Base-by-base conservation (phyloP, 2,113 vertebrate genomes). In the Etheostoma cragini region DNA sequence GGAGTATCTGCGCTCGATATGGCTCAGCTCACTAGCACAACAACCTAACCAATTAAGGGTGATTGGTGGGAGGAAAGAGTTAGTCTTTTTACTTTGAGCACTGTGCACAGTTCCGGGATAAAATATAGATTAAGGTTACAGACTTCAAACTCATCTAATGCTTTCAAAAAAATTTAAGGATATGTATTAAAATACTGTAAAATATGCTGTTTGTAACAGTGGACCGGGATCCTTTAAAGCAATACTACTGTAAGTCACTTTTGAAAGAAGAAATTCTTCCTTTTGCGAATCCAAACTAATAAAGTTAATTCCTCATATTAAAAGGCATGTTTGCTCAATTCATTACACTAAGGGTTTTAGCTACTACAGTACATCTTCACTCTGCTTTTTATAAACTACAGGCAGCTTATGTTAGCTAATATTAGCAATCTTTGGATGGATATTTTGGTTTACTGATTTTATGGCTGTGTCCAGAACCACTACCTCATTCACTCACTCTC, bases 91-190 rank as follows among this genome's bases (percentile, higher is more conserved):
- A 58, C n/a, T 50, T 4, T 15, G 16, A 73, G 12, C 45, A 30
- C 46, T 67, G 17, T 42, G 45, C 19, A 52, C 5, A 53, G 54
- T 73, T 69, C 15, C 49, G 81, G 26, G 47, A 58, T 73, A 26
- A 56, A 21, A 16, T 21, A 70, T 30, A 17, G 1, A 56, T 19
- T 17, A 4, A 62, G 38, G 60, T 35, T 11, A 14, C 13, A 57
- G 62, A 56, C 62, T 42, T 35, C 0, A 22, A 38, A 68, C 19
- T 22, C 22, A 16, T 35, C 7, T 35, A 35, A 35, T 35, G 35
- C 38, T 21, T 61, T 45, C 14, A 47, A 19, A 52, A n/a, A n/a
- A 53, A 42, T 53, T 5, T 19, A 70, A 22, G 13, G 53, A 45
- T 4, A 61, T 60, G 6, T 15, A 52, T 26, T 52, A 22, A 16